Percentiles rank a stretch among this genome's conserved stretches.
These are phyloP conservation scores for Opisthograptis luteolata DNA, from an alignment of 2,888 invertebrate species.

Conservation along the genomic window DNA sequence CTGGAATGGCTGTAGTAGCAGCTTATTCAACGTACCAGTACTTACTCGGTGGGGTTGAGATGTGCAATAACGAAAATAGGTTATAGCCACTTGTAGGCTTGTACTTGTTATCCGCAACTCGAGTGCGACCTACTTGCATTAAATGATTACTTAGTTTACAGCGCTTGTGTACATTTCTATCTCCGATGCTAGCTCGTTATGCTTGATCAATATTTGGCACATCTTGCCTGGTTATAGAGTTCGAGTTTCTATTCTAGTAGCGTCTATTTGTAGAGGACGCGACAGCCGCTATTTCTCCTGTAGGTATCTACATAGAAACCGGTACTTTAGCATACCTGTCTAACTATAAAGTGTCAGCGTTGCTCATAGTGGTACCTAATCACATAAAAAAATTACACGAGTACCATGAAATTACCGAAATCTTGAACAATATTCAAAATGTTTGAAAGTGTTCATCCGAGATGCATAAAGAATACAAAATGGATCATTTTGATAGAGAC, in stretches of 20 bases:
- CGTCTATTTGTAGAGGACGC: conserved; percentile 18
- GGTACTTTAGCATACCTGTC: conserved; percentile 19
- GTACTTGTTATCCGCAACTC: conserved; percentile 36
- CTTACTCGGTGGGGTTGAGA: conserved; percentile 52
- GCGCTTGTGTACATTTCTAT: conserved; percentile 28
- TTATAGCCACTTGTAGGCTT: conserved; percentile 47
- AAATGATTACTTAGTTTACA: conserved; percentile 38
- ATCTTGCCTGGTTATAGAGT: conserved; percentile 8
- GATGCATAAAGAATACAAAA: conserved; percentile 32
- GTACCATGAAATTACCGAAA: conserved; percentile 1
- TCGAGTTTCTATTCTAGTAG: conserved; percentile 18
- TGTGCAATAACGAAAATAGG: conserved; percentile 70
- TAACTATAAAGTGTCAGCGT: too few species aligned
- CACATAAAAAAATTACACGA: not conserved
- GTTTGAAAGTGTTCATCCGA: conserved; percentile 10
- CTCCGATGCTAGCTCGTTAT: conserved; percentile 3
- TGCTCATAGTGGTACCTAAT: not conserved
- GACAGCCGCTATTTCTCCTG: conserved; percentile 20
- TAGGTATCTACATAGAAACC: conserved; percentile 24
- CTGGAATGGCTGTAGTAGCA: conserved; percentile 54
- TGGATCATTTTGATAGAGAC: conserved; percentile 39
- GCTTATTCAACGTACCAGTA: conserved; percentile 45
- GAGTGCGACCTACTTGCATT: conserved; percentile 59
- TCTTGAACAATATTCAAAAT: conserved; percentile 4
- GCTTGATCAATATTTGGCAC: conserved; percentile 15